Conservation (phyloP, 2,113 vertebrate genomes). For the Phoenicopterus ruber region DNA sequence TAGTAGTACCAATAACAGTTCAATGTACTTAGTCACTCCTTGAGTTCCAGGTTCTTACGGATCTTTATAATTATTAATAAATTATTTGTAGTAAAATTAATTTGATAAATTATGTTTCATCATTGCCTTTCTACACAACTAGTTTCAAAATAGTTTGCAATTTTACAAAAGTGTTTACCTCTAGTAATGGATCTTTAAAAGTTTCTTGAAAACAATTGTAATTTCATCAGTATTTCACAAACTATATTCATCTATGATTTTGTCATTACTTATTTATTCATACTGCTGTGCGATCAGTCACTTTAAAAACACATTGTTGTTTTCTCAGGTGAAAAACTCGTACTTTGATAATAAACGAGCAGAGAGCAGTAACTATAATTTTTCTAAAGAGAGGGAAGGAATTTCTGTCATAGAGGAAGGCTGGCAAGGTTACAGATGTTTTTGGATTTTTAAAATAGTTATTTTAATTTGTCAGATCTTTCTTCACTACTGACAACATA, state of each 20-base stretch:
- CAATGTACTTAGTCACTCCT: neutral
- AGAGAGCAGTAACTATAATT: neutral
- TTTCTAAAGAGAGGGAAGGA: neutral
- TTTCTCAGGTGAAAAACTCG: neutral
- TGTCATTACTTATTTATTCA: neutral
- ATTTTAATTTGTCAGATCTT: neutral
- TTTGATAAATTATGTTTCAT: neutral
- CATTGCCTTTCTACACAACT: neutral
- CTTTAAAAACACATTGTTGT: neutral
- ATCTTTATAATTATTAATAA: neutral
- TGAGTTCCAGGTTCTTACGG: neutral
- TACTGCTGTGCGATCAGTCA: neutral
- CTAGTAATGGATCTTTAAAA: neutral
- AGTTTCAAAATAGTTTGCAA: neutral
- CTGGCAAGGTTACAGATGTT: neutral
- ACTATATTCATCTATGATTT: neutral
- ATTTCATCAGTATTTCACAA: neutral
- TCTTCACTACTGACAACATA: neutral
- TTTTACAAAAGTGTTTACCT: neutral
- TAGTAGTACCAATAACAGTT: neutral
- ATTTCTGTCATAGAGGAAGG: neutral
- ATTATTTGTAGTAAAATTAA: neutral
- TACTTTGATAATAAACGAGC: neutral
- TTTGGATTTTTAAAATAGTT: neutral
- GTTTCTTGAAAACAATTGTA: neutral